Base-by-base conservation (phyloP, 2,797 vertebrate genomes). In the Argentina silus region DNA sequence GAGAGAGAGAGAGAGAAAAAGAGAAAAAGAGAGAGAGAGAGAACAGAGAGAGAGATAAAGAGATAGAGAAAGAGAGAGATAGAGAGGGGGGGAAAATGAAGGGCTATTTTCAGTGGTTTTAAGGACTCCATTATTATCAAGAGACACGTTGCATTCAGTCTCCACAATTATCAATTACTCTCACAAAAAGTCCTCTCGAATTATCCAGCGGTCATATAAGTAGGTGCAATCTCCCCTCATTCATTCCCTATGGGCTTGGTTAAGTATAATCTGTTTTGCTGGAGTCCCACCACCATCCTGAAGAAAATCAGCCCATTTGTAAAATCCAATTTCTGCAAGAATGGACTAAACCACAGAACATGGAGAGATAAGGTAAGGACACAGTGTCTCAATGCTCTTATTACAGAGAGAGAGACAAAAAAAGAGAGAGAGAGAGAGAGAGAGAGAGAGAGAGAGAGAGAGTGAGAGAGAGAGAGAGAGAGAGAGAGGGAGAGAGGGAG, bases 131-230 rank as follows among this genome's bases (percentile, higher is more conserved):
- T 88, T 83, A 82, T 88, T 68, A 74, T 55, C 70, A 76, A 59
- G 76, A 74, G 70, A 79, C 84, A 83, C 12, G 71, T 82, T 78
- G 73, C 69, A 72, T 73, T 80, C 84, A 78, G 65, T 74, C 83
- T 74, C 76, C 79, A 77, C 84, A 47, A 84, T 89, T 85, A 86
- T 82, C 82, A 88, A 89, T 88, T 89, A 88, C 83, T 75, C 21
- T 79, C 84, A 87, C 76, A 83, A 69, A 69, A 56, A 69, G 80
- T 79, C 86, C 43, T 80, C 83, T 85, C 75, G n/a, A 55, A 84
- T 83, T 85, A 83, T 78, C 80, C 0, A 45, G 78, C 56, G 80
- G 75, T 44, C 83, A 70, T 64, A 86, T 83, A 85, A 86, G 74
- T 82, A 81, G 5, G 15, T 1, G 64, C 75, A 65, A 83, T 79